A percentile compares a stretch with the other conserved stretches of the same genome.
These are phyloP conservation scores for Eidolon helvum DNA, from an alignment of 2,113 vertebrate species.

Conservation along the genomic window DNA sequence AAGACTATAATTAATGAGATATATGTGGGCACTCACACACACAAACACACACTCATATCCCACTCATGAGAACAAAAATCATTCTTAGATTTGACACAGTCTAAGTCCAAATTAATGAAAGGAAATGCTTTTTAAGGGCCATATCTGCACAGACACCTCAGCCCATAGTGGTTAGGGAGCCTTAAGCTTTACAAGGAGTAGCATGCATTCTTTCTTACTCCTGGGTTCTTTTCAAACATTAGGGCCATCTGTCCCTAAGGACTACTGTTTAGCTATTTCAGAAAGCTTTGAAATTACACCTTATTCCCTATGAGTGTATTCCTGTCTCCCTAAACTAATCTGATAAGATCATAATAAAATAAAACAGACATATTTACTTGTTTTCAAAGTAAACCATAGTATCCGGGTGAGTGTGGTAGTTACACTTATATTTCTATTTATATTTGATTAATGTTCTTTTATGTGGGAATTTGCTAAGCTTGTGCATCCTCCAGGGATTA, in stretches of 20 bases:
- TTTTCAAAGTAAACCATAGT: not conserved
- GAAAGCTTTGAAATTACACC: not conserved
- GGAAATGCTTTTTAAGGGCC: not conserved
- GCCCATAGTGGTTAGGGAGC: not conserved
- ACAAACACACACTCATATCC: not conserved
- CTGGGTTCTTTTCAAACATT: not conserved
- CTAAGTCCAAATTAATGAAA: not conserved
- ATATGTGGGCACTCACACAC: not conserved
- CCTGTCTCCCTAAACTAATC: not conserved
- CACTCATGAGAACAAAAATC: not conserved
- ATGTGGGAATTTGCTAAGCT: not conserved
- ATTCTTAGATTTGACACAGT: not conserved
- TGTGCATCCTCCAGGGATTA: too few species aligned
- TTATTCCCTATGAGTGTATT: not conserved
- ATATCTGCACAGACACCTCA: not conserved
- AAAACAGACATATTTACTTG: not conserved
- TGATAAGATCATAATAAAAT: not conserved
- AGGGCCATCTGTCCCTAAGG: not conserved
- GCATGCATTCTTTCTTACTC: not conserved
- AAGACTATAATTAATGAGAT: not conserved
- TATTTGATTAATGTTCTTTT: not conserved
- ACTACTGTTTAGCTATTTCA: not conserved
- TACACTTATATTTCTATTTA: not conserved
- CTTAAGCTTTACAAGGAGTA: fast-evolving
- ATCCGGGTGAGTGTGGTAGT: not conserved